Base-by-base conservation (phyloP, 2,888 invertebrate genomes). In the Nomada fabriciana region DNA sequence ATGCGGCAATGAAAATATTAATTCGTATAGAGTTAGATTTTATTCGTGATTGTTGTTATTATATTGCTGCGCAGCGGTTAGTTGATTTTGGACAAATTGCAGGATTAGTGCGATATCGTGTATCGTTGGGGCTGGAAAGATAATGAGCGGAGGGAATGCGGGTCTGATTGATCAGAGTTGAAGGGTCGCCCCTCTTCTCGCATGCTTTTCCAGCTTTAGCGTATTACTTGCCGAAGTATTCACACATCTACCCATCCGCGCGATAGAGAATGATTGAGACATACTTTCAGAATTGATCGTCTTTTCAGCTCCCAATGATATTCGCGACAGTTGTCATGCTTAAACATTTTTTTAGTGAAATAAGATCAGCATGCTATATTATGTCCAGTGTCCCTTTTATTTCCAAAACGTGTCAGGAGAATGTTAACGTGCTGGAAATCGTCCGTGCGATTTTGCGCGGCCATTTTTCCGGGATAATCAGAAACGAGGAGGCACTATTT, bases 401-500 rank as follows among this genome's bases (percentile, higher is more conserved):
- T 36, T 9, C 9, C 23, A 15, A 11, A 55, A 11, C 7, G 29
- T 23, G 53, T 13, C 10, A 52, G 36, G 25, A 25, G 1, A 23
- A n/a, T 2, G 13, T 15, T 9, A 23, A 29, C 11, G 36, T 11
- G 57, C 36, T 36, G 5, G 7, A 36, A 25, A 2, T 63, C 20
- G 10, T 20, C 47, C 25, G 29, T 59, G 10, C 29, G 20, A 42
- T 5, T 18, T 18, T 18, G 29, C 18, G 50, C 18, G 23, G 59
- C 53, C 29, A 64, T 52, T 72, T 72, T 43, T 47, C 11, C 3
- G 59, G 36, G 20, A n/a, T 47, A 61, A 76, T 61, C 57, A 63
- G 65, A 63, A 63, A 75, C 61, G 74, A 57, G 64, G 25, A 42
- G 15, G 50, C 50, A 9, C 18, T 61, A 47, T 67, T 74, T 76